Percentiles rank a stretch among this genome's conserved stretches.
phyloP scores from a whole-genome alignment of 2,888 invertebrate genomes.

The Leptothorax acervorum region DNA sequence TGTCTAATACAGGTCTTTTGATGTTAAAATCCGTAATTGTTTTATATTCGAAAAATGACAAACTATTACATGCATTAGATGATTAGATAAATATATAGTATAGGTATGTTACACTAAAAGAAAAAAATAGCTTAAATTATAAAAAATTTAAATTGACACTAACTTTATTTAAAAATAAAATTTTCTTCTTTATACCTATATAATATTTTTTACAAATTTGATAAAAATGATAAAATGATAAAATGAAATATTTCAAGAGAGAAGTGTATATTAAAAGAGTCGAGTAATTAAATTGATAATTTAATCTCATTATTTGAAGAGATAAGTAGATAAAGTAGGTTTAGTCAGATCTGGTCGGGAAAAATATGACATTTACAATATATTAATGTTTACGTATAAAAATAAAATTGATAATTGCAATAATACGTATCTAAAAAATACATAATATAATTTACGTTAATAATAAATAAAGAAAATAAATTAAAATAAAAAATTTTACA shows the following conservation, averaged over 20 bases:
- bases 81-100: background rate
- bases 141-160: background rate
- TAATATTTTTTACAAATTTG: background rate
- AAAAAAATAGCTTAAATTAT: background rate
- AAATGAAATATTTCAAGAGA: background rate
- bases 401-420: background rate
- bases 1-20: background rate
- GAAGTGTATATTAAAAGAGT: background rate
- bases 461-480: background rate
- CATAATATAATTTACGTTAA: background rate
- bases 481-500: background rate
- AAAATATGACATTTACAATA: background rate
- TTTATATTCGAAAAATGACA: background rate
- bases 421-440: background rate
- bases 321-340: background rate
- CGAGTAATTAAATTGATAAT: slow-evolving; percentile 15
- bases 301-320: slow-evolving; percentile 4
- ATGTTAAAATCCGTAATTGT: background rate
- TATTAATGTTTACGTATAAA: background rate
- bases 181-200: background rate
- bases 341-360: background rate
- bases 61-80: background rate
- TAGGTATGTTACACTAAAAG: background rate
- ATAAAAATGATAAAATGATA: slow-evolving; percentile 13
- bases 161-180: background rate